Evolutionary conservation across 2,113 vertebrate species (phyloP).

Genomic region (Pseudopipra pipra): DNA sequence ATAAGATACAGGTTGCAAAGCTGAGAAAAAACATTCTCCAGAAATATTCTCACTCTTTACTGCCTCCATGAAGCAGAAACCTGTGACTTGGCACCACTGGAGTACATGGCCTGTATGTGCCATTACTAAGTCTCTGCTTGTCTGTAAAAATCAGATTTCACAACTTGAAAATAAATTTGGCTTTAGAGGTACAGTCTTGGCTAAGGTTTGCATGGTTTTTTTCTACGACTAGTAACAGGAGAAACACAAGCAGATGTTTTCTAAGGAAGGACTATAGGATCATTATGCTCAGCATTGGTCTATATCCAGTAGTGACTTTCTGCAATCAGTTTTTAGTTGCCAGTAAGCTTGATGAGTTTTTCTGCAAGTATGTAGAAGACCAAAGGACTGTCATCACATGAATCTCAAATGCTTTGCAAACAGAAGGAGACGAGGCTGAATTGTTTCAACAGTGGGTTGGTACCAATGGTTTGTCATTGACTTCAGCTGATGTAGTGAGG

Average conservation of each 20-base stretch:
- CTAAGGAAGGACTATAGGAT: neutral
- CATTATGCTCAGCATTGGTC: neutral
- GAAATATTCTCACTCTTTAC: neutral
- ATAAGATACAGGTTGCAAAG: neutral
- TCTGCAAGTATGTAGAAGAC: neutral
- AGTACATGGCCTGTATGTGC: fast-evolving
- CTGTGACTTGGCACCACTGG: neutral
- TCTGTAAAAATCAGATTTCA: neutral
- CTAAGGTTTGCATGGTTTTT: neutral
- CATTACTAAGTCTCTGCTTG: neutral
- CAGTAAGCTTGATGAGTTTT: neutral
- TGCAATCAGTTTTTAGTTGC: neutral
- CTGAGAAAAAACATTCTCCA: neutral
- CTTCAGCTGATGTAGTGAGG: neutral
- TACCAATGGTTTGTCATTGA: neutral
- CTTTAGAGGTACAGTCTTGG: neutral
- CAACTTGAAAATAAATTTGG: neutral
- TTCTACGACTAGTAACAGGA: neutral
- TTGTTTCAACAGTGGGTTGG: neutral
- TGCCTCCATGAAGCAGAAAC: neutral
- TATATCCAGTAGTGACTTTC: neutral
- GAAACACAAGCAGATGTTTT: neutral
- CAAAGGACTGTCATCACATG: neutral
- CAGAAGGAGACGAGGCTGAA: neutral
- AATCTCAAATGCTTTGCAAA: neutral